Evolutionary conservation across 1,140 invertebrate species (phyloP).

Genomic region (Drosophila leontia): DNA sequence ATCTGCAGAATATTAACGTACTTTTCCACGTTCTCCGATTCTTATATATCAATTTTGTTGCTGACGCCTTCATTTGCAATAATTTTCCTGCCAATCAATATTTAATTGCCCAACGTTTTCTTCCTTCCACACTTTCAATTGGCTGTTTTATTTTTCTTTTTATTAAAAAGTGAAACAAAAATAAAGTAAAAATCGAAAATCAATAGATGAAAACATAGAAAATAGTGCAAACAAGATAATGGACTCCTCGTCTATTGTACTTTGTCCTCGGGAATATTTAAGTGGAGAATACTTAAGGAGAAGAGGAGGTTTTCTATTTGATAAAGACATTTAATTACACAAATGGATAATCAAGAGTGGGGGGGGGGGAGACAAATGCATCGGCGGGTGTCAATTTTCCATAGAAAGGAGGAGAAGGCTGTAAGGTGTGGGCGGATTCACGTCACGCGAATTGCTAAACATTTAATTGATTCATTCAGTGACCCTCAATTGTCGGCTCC

Average conservation of each 20-base stretch:
- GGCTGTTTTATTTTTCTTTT: background rate
- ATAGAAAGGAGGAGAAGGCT: no score
- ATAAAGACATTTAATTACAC: conserved; percentile 56
- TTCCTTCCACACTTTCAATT: conserved; percentile 12
- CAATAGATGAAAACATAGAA: conserved; percentile 45
- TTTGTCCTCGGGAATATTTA: conserved; percentile 19
- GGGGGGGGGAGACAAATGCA: conserved; percentile 10
- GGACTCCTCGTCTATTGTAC: background rate
- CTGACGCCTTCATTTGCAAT: conserved; percentile 13
- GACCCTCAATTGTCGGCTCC: conserved; percentile 8
- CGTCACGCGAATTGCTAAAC: conserved; percentile 37
- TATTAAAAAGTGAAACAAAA: conserved; percentile 32
- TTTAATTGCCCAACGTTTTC: conserved; percentile 10
- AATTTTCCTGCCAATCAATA: conserved; percentile 34
- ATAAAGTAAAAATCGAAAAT: conserved; percentile 46
- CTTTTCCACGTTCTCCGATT: conserved; percentile 5
- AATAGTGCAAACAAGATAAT: conserved; percentile 26
- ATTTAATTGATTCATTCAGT: conserved; percentile 52
- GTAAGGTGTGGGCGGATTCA: background rate
- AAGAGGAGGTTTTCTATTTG: conserved; percentile 1
- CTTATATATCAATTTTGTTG: conserved; percentile 3
- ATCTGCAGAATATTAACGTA: conserved; percentile 3
- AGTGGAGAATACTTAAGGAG: conserved; percentile 8
- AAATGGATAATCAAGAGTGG: conserved; percentile 48
- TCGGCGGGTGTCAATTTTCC: conserved; percentile 23